phyloP scores from a whole-genome alignment of 35 echinoderm and acorn worm species.

The Amphiura filiformis region DNA sequence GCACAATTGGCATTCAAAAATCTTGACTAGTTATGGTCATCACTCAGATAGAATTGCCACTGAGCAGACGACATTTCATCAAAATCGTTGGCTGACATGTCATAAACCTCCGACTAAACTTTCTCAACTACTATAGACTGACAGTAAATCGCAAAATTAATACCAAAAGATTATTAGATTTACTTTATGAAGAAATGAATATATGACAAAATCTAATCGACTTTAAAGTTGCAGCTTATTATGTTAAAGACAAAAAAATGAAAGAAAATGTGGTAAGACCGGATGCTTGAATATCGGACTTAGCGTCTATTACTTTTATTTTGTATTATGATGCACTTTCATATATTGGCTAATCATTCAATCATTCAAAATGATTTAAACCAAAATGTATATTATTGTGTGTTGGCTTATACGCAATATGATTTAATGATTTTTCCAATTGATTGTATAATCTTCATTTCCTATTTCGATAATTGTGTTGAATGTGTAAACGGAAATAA shows the following conservation, averaged over 20 bases:
- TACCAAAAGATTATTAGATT: background rate
- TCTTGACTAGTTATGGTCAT: background rate
- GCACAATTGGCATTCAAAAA: constrained; percentile 2
- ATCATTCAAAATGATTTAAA: background rate
- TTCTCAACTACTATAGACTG: background rate
- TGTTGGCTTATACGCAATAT: background rate
- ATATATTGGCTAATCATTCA: too few relatives aligned
- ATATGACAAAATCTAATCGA: background rate
- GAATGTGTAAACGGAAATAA: constrained; percentile 4
- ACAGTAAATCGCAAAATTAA: background rate
- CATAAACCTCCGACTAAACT: background rate
- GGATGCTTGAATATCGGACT: background rate
- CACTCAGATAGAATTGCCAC: background rate
- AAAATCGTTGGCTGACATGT: background rate
- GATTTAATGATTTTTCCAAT: constrained; percentile 1
- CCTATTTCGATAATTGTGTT: background rate
- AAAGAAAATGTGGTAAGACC: background rate
- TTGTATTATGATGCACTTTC: background rate
- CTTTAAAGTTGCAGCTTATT: background rate
- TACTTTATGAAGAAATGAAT: background rate
- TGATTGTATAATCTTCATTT: background rate
- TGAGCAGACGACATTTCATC: constrained; percentile 3
- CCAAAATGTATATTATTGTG: background rate
- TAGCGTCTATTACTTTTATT: background rate
- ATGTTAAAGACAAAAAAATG: background rate